Percentiles rank a stretch among this genome's conserved stretches.
phyloP scores from a whole-genome alignment of 2,113 vertebrate species.

The Pitta sordida region DNA sequence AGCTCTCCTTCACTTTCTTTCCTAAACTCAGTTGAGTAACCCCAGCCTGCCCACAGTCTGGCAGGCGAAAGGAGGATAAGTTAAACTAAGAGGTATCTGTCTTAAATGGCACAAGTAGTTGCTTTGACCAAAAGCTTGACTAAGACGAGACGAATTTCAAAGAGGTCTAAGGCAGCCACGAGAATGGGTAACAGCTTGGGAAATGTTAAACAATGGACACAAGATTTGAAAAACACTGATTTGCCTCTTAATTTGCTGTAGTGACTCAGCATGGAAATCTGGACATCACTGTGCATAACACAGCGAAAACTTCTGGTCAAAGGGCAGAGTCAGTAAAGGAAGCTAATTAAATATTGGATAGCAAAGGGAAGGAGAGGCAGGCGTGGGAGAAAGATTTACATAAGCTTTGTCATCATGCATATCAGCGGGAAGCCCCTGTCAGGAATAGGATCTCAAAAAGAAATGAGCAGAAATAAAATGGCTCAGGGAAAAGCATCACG shows the following conservation, averaged over 20 bases:
- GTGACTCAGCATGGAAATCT: conserved; percentile 40
- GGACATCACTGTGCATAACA: not conserved
- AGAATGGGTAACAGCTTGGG: not conserved
- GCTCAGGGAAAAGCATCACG: not conserved
- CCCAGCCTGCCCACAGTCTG: not conserved
- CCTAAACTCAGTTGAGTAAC: not conserved
- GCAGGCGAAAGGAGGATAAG: not conserved
- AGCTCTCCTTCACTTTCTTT: conserved; percentile 5
- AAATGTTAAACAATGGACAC: not conserved
- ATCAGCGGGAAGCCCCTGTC: conserved; percentile 9
- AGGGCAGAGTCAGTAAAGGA: not conserved
- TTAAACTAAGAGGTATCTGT: not conserved
- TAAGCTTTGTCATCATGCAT: not conserved
- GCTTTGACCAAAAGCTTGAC: not conserved
- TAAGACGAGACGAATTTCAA: not conserved
- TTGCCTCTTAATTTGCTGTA: not conserved
- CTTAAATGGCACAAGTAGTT: not conserved
- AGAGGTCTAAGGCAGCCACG: not conserved
- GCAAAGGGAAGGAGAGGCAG: conserved; percentile 3
- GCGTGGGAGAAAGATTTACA: conserved; percentile 28
- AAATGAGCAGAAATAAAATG: not conserved
- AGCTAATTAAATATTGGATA: conserved; percentile 42
- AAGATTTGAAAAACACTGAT: not conserved
- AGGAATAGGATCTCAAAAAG: not conserved
- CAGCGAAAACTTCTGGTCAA: conserved; percentile 20